Evolutionary conservation across 2,113 vertebrate species (phyloP), one percentile per base, ranked within the genome.

Genomic region (Sarotherodon lohbergeri): DNA sequence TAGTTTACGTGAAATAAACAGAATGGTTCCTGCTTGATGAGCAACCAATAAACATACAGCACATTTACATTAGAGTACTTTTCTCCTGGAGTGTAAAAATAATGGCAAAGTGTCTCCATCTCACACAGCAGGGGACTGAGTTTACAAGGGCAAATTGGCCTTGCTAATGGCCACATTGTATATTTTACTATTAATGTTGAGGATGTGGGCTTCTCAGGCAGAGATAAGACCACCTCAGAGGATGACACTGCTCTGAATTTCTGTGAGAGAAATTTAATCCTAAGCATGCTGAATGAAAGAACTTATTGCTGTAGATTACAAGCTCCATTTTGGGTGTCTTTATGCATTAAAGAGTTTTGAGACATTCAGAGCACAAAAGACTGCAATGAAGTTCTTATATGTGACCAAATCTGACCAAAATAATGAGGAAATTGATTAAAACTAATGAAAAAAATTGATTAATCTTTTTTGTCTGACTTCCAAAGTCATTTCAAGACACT

Each of bases 121-220:
- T 68, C 56, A 90, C 83, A 81, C 83, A 85, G 52, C 93, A 55
- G 87, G 89, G 80, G 82, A 89, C 83, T 83, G 66, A 66, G 39
- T 92, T 94, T 91, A 90, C 85, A 84, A 80, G 86, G 46, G 73
- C 81, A 92, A 90, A 94, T 94, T 88, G 52, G 56, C 81, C 80
- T 81, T 66, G 55, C 52, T 91, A 90, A 92, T 88, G 80, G 78
- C 81, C 32, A 34, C 52, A 54, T 83, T 85, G 66, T 81, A 88
- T 92, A 90, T 91, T 82, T 86, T 13, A 83, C 80, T 73, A 86
- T 81, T 91, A 86, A 90, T 88, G 34, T 81, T 83, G 83, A 91
- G 90, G 90, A 91, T 90, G 87, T 90, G 68, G 82, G 90, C 82
- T 41, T 85, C 61, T 82, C 34, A 6, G 59, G 56, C 16, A 82